These are phyloP conservation scores for Papilio aristodemus DNA, from an alignment of 1,140 invertebrate genomes.

Conservation along the genomic window DNA sequence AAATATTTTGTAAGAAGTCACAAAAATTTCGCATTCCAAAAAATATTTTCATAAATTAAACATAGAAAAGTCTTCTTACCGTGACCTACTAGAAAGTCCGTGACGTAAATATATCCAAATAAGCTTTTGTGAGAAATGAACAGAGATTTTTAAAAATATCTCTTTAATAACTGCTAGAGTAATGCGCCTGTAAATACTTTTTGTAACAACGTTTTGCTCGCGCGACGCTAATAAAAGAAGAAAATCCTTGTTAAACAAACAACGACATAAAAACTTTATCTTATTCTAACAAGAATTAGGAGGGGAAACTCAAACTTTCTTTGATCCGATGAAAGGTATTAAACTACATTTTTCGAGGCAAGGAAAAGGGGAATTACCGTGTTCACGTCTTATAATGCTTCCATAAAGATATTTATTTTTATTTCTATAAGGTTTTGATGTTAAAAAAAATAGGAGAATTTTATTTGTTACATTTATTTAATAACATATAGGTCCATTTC, in stretches of 20 bases:
- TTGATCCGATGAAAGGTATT: slow-evolving; percentile 27
- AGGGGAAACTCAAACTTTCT: slow-evolving; percentile 29
- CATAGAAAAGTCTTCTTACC: background rate
- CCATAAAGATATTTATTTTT: background rate
- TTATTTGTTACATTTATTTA: background rate
- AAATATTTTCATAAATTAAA: too few species aligned
- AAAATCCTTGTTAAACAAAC: slow-evolving; percentile 30
- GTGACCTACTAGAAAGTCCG: background rate
- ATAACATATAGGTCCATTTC: too few species aligned
- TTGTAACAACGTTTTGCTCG: slow-evolving; percentile 16
- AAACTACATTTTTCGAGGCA: slow-evolving; percentile 9
- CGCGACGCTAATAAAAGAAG: slow-evolving; percentile 28
- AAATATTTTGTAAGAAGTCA: too few species aligned
- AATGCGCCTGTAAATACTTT: slow-evolving; percentile 10
- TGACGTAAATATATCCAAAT: background rate
- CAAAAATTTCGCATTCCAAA: too few species aligned
- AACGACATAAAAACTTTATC: slow-evolving; percentile 30
- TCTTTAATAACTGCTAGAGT: slow-evolving; percentile 2
- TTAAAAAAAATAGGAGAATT: background rate
- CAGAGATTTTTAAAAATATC: slow-evolving; percentile 7
- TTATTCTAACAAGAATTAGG: slow-evolving; percentile 26
- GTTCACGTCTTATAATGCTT: background rate
- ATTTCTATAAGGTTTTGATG: background rate
- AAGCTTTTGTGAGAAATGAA: slow-evolving; percentile 2
- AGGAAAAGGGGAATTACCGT: slow-evolving; percentile 2